A percentile compares a stretch with the other conserved stretches of the same genome.
These are phyloP conservation scores for Phalacrocorax brasilianus DNA, from an alignment of 2,113 vertebrate genomes.

Conservation along the genomic window DNA sequence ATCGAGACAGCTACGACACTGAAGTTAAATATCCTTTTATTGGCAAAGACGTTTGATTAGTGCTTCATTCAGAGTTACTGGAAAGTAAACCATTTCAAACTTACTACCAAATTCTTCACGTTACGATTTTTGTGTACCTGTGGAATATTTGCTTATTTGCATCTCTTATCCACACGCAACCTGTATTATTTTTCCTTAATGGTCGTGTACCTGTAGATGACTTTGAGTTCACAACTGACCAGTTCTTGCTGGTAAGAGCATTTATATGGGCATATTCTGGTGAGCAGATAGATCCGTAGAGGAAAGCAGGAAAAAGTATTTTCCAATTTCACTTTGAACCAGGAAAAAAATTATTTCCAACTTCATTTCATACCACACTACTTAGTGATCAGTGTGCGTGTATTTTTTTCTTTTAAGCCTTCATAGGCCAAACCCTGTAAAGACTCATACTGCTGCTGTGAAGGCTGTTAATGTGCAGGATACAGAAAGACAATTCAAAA, in stretches of 20 bases:
- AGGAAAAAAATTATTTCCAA: not conserved
- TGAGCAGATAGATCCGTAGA: not conserved
- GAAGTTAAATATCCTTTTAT: slow-evolving; percentile 96
- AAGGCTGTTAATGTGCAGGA: not conserved
- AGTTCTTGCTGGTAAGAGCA: slow-evolving; percentile 90
- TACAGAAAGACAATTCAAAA: not conserved
- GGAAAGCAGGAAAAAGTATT: not conserved
- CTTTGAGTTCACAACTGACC: slow-evolving; percentile 96
- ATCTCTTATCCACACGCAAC: not conserved
- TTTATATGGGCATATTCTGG: not conserved
- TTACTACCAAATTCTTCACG: not conserved
- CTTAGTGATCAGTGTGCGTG: not conserved
- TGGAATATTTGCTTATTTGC: not conserved
- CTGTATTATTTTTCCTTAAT: slow-evolving; percentile 77
- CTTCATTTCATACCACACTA: not conserved
- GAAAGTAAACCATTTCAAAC: not conserved
- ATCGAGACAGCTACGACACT: slow-evolving; percentile 96
- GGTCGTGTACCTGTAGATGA: slow-evolving; percentile 88
- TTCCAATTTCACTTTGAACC: not conserved
- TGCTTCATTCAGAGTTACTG: not conserved
- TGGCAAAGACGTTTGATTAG: not conserved
- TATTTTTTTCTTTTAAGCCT: not conserved
- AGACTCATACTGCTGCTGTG: not conserved
- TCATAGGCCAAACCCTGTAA: not conserved
- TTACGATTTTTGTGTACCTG: not conserved